A percentile compares a stretch with the other conserved stretches of the same genome.
Conservation (phyloP, 2,113 vertebrate species). For the Petrocephalus zakoni region DNA sequence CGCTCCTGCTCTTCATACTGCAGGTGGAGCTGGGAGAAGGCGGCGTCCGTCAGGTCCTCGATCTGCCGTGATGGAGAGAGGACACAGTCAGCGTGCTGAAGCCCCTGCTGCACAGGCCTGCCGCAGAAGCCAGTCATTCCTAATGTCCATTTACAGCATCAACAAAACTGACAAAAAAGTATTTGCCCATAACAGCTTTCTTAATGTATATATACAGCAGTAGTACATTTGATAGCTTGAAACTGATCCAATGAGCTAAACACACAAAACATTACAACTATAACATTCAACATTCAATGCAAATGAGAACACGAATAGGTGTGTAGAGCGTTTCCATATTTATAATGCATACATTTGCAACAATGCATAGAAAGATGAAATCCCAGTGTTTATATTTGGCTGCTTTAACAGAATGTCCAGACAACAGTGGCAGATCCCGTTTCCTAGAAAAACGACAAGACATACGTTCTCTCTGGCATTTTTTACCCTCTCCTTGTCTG, state of each 20-base stretch:
- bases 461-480: neutral
- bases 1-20: constrained; percentile 74
- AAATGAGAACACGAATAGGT: neutral
- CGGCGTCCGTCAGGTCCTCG: constrained; percentile 67
- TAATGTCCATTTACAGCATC: neutral
- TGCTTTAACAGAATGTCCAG: neutral
- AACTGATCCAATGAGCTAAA: neutral
- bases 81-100: neutral
- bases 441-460: neutral
- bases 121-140: neutral
- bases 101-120: too few relatives aligned
- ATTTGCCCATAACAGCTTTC: neutral
- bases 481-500: neutral
- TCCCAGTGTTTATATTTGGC: neutral
- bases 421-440: neutral
- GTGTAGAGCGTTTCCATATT: neutral
- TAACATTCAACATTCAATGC: neutral
- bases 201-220: neutral
- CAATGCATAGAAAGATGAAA: neutral
- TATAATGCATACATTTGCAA: neutral
- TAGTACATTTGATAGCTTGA: neutral
- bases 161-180: neutral
- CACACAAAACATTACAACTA: neutral
- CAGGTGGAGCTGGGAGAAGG: constrained; percentile 62
- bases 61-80: constrained; percentile 45